phyloP scores from a whole-genome alignment of 2,888 invertebrate species.

The Beris chalybata region DNA sequence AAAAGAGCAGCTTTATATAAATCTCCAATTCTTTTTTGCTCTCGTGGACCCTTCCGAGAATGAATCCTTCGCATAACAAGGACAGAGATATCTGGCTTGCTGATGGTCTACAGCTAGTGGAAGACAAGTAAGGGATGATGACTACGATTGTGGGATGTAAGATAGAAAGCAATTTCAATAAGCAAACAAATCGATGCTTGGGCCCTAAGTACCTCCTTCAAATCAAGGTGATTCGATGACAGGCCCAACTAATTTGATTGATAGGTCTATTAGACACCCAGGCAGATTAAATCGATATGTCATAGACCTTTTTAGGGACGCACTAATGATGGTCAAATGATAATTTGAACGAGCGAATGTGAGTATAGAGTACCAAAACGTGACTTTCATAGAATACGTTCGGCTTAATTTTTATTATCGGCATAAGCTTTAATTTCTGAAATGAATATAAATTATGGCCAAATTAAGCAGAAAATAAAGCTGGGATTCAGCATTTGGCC shows the following conservation, averaged over 20 bases:
- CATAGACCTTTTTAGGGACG: conserved; percentile 20
- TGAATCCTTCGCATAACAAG: too few species aligned
- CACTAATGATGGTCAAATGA: conserved; percentile 19
- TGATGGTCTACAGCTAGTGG: too few species aligned
- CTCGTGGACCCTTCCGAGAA: background rate
- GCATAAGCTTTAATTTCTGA: too few species aligned
- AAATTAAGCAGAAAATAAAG: too few species aligned
- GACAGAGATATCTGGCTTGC: too few species aligned
- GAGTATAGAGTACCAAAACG: too few species aligned
- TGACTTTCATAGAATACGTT: too few species aligned
- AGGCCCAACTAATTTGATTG: conserved; percentile 33
- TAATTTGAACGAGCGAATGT: background rate
- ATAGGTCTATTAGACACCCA: conserved; percentile 33
- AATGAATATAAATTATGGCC: too few species aligned
- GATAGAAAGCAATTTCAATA: conserved; percentile 23
- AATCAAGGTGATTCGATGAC: conserved; percentile 33
- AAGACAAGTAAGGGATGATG: too few species aligned
- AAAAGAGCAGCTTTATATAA: conserved; percentile 2
- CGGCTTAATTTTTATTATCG: too few species aligned
- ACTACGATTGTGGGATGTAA: too few species aligned
- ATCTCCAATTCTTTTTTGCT: conserved; percentile 1
- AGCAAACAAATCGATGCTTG: conserved; percentile 25
- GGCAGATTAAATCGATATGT: background rate
- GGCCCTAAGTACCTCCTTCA: conserved; percentile 3
- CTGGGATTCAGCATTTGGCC: too few species aligned